Conservation (phyloP, 2,888 invertebrate genomes). For the Trachelus iudaicus region DNA sequence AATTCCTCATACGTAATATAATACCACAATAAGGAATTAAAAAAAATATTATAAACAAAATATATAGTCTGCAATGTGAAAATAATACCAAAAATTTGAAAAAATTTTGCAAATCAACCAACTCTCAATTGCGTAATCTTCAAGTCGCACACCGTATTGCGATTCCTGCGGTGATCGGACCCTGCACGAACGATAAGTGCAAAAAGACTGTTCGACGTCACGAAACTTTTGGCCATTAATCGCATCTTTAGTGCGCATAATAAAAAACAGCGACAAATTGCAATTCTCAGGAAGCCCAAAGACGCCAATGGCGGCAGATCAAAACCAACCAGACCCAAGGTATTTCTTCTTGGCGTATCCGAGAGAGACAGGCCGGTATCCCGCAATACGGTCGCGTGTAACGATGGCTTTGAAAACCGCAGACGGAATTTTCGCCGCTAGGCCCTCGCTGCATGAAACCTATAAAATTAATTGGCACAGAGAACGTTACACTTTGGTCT, state of each 20-base stretch:
- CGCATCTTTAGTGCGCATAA: not conserved
- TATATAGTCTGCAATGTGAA: no score
- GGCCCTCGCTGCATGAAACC: not conserved
- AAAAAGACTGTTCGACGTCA: not conserved
- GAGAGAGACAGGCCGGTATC: not conserved
- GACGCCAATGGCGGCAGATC: not conserved
- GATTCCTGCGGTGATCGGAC: not conserved
- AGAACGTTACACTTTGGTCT: not conserved
- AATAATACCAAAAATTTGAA: not conserved
- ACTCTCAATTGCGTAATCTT: not conserved
- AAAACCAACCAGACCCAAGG: not conserved
- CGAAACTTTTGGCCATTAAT: not conserved
- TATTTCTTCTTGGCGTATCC: not conserved
- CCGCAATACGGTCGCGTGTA: not conserved
- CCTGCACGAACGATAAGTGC: not conserved
- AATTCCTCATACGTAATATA: no score
- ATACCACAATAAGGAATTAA: no score
- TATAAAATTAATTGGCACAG: conserved; percentile 13
- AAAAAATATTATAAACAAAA: no score
- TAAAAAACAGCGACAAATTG: not conserved
- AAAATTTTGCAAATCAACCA: not conserved
- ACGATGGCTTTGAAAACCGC: not conserved
- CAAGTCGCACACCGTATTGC: not conserved
- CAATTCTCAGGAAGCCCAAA: not conserved
- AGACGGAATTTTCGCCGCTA: conserved; percentile 11